These are phyloP conservation scores for Bufo gargarizans DNA, from an alignment of 2,113 vertebrate species.

Conservation along the genomic window DNA sequence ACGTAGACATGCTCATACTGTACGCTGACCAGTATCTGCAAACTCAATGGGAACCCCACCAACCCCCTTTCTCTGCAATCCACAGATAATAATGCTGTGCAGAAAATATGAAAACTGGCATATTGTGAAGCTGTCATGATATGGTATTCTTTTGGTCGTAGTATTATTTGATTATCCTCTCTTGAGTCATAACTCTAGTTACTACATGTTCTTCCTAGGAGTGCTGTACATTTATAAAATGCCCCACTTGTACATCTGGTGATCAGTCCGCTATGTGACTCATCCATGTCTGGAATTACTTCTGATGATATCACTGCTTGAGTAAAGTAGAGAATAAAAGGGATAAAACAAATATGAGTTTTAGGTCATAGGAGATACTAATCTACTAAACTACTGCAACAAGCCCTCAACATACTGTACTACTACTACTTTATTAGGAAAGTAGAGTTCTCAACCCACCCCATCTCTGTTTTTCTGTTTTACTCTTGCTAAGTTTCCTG, in stretches of 20 bases:
- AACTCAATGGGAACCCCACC: no score
- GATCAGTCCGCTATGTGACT: not conserved
- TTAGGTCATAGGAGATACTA: not conserved
- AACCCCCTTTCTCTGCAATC: no score
- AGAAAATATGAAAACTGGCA: no score
- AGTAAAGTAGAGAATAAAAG: not conserved
- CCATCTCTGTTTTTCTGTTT: not conserved
- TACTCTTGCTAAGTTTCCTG: not conserved
- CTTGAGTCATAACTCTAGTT: not conserved
- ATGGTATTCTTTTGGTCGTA: no score
- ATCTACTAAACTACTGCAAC: not conserved
- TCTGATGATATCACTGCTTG: not conserved
- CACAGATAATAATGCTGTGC: no score
- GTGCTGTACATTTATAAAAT: not conserved
- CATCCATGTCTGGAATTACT: constrained; percentile 1
- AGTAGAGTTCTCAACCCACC: not conserved
- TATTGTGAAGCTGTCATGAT: no score
- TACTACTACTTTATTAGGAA: not conserved
- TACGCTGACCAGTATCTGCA: no score
- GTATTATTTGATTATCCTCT: no score
- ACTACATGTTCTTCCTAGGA: not conserved
- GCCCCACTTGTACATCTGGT: not conserved
- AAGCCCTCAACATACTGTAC: not conserved
- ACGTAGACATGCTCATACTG: no score
- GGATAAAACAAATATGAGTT: not conserved